Conservation (phyloP, 2,797 vertebrate genomes). For the Podarcis siculus region DNA sequence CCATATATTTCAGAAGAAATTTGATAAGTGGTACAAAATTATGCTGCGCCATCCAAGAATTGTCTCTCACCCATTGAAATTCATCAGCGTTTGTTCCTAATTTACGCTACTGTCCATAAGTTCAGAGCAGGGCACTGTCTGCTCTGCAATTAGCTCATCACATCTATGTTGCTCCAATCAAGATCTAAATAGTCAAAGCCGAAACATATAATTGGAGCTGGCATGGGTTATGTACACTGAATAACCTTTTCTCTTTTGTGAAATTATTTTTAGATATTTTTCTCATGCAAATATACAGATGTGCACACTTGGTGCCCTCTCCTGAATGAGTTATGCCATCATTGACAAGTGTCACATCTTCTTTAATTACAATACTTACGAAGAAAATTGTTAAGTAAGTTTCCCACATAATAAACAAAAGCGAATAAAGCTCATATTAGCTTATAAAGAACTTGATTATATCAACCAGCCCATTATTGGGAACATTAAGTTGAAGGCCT, state of each 20-base stretch:
- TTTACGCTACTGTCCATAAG: constrained; percentile 1
- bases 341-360: constrained; percentile 49
- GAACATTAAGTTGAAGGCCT: not conserved
- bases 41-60: not conserved
- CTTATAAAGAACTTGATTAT: not conserved
- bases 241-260: constrained; percentile 69
- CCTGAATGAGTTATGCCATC: constrained; percentile 58
- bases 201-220: constrained; percentile 74
- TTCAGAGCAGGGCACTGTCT: constrained; percentile 42
- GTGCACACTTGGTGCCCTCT: constrained; percentile 58
- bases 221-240: constrained; percentile 64
- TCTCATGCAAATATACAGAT: constrained; percentile 75
- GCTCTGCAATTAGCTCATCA: constrained; percentile 77
- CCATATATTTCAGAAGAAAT: not conserved
- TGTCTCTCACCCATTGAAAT: not conserved
- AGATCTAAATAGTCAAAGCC: constrained; percentile 65
- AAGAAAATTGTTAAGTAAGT: constrained; percentile 51
- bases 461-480: not conserved
- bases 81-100: constrained; percentile 26
- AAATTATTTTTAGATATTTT: constrained; percentile 72
- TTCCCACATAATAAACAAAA: constrained; percentile 36
- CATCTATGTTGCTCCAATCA: constrained; percentile 68
- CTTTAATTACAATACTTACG: constrained; percentile 61
- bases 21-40: not conserved
- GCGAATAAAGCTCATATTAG: constrained; percentile 43